phyloP scores from a whole-genome alignment of 2,888 invertebrate genomes.

The Agriopis leucophaearia region DNA sequence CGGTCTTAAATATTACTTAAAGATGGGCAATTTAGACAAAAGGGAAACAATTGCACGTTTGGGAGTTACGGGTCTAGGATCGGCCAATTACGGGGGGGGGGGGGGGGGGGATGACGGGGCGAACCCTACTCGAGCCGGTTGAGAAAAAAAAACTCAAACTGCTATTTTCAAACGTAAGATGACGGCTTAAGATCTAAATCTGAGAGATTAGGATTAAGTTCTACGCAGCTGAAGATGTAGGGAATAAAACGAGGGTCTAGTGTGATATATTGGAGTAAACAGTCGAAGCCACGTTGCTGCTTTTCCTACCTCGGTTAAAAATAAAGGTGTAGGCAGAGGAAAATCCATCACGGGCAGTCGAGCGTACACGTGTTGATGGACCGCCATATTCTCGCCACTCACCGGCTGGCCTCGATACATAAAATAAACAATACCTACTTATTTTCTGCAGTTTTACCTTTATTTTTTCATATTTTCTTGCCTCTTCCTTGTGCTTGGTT shows the following conservation, averaged over 20 bases:
- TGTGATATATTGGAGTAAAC: slow-evolving; percentile 44
- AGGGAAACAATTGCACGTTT: slow-evolving; percentile 45
- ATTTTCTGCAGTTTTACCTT: too few species aligned
- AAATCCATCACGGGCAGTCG: slow-evolving; percentile 26
- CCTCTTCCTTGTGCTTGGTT: too few species aligned
- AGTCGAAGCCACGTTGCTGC: slow-evolving; percentile 34
- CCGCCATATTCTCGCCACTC: slow-evolving; percentile 9
- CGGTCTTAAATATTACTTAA: slow-evolving; percentile 45
- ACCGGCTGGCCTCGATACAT: slow-evolving; percentile 11
- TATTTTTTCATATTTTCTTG: too few species aligned
- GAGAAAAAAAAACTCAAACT: neutral
- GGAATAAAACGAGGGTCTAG: slow-evolving; percentile 41
- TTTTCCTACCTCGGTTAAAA: slow-evolving; percentile 22
- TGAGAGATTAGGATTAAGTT: slow-evolving; percentile 12
- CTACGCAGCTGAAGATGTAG: slow-evolving; percentile 31
- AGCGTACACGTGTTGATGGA: slow-evolving; percentile 21
- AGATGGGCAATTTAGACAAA: slow-evolving; percentile 47
- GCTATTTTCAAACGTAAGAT: slow-evolving; percentile 21
- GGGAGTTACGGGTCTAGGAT: slow-evolving; percentile 37
- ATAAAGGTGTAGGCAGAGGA: slow-evolving; percentile 23
- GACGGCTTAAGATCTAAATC: slow-evolving; percentile 14
- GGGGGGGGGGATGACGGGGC: slow-evolving; percentile 39
- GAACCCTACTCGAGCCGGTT: slow-evolving; percentile 28
- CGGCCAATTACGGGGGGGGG: slow-evolving; percentile 39
- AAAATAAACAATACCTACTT: neutral